phyloP scores from a whole-genome alignment of 1,140 invertebrate genomes.

The Drosophila kikkawai region DNA sequence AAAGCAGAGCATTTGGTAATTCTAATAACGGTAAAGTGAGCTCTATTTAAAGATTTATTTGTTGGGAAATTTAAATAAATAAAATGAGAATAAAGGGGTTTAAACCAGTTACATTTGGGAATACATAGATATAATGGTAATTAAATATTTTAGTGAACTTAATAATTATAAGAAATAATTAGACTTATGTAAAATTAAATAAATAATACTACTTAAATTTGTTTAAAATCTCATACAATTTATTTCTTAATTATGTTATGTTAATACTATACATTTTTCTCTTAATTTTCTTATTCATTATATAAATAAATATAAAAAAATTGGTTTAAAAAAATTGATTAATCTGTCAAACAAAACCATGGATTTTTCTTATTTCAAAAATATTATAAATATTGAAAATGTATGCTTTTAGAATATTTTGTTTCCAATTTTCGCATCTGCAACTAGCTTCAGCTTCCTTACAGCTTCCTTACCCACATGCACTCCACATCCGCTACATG shows the following conservation, averaged over 20 bases:
- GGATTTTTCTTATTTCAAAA: not conserved
- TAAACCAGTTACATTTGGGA: accelerated
- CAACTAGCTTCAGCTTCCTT: not conserved
- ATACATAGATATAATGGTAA: not conserved
- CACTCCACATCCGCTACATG: conserved; percentile 31
- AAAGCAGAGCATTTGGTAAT: conserved; percentile 12
- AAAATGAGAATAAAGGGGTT: not conserved
- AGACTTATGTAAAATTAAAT: too few relatives aligned
- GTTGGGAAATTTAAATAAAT: not conserved
- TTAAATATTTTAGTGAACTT: too few relatives aligned
- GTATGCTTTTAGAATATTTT: not conserved
- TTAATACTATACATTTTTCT: not conserved
- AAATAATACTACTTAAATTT: not conserved
- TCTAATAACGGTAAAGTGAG: conserved; percentile 18
- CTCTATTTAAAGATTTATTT: conserved; percentile 5
- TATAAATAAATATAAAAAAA: too few relatives aligned
- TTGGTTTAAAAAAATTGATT: not conserved
- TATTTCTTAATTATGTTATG: too few relatives aligned
- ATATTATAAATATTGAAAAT: not conserved
- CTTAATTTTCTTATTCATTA: not conserved
- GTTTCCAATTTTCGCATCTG: not conserved
- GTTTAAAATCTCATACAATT: not conserved
- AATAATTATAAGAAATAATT: too few relatives aligned
- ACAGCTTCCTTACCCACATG: conserved; percentile 7
- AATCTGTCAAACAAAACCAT: not conserved